Evolutionary conservation across 2,888 invertebrate genomes (phyloP).

Genomic region (Clostera curtula): DNA sequence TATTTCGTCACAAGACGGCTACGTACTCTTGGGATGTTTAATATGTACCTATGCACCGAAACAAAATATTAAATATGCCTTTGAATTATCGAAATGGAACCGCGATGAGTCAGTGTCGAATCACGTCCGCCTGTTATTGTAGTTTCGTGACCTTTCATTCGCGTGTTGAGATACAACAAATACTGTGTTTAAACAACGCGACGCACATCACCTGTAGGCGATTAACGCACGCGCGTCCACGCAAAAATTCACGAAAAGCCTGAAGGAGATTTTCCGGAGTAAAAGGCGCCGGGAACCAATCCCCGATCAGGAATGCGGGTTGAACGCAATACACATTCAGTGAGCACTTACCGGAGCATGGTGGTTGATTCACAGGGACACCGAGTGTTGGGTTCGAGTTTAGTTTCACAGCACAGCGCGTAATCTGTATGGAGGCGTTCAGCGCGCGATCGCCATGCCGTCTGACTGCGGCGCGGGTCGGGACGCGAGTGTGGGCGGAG

Average conservation of each 20-base stretch:
- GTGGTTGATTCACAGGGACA: slow-evolving; percentile 19
- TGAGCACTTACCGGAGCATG: slow-evolving; percentile 39
- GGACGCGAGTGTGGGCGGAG: slow-evolving; percentile 44
- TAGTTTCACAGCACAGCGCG: slow-evolving; percentile 44
- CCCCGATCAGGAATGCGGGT: slow-evolving; percentile 8
- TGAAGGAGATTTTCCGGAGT: slow-evolving; percentile 32
- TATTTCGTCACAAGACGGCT: too few species aligned
- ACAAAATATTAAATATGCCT: slow-evolving; percentile 6
- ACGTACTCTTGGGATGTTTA: too few species aligned
- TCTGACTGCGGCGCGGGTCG: slow-evolving; percentile 48
- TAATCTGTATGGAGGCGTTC: slow-evolving; percentile 24
- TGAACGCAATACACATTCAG: neutral
- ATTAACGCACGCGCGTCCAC: slow-evolving; percentile 14
- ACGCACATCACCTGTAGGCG: slow-evolving; percentile 16
- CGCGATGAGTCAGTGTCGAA: slow-evolving; percentile 32
- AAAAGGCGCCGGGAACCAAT: slow-evolving; percentile 34
- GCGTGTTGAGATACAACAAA: slow-evolving; percentile 20
- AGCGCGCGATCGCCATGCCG: slow-evolving; percentile 47
- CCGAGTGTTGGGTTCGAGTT: slow-evolving; percentile 20
- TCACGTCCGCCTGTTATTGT: slow-evolving; percentile 27
- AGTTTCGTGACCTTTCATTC: slow-evolving; percentile 29
- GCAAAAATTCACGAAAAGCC: slow-evolving; percentile 14
- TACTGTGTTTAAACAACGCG: slow-evolving; percentile 17
- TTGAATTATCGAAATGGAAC: slow-evolving; percentile 10
- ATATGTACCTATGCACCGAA: too few species aligned